These are phyloP conservation scores for Chaetura pelagica DNA, from an alignment of 2,113 vertebrate species.

Conservation along the genomic window DNA sequence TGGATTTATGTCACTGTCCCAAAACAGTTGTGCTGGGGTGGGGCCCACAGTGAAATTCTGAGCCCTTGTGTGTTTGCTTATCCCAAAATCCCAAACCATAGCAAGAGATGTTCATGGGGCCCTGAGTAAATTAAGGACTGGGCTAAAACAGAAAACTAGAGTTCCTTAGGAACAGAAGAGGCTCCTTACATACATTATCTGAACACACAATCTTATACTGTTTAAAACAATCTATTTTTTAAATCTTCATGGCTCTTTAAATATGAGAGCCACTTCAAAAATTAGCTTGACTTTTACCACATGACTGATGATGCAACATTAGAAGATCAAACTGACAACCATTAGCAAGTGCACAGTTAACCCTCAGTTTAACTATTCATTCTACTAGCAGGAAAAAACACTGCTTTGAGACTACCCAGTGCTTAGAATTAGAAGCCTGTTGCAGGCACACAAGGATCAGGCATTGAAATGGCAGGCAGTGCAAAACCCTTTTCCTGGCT, in stretches of 20 bases:
- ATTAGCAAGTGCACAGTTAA: not conserved
- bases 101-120: not conserved
- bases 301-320: not conserved
- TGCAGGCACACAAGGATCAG: not conserved
- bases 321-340: not conserved
- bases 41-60: not conserved
- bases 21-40: not conserved
- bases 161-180: not conserved
- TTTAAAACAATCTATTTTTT: slow-evolving; percentile 59
- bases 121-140: not conserved
- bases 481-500: not conserved
- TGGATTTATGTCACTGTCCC: not conserved
- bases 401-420: not conserved
- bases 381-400: not conserved
- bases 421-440: not conserved
- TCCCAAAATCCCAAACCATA: not conserved
- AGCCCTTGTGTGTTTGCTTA: not conserved
- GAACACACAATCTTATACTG: not conserved
- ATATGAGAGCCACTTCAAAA: slow-evolving; percentile 28
- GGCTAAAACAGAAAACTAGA: slow-evolving; percentile 22
- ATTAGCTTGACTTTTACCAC: slow-evolving; percentile 1
- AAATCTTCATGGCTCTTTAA: slow-evolving; percentile 14
- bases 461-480: not conserved
- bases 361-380: not conserved
- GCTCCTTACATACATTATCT: not conserved